Evolutionary conservation across 2,888 invertebrate genomes (phyloP).

Genomic region (Drosophila seclusa): DNA sequence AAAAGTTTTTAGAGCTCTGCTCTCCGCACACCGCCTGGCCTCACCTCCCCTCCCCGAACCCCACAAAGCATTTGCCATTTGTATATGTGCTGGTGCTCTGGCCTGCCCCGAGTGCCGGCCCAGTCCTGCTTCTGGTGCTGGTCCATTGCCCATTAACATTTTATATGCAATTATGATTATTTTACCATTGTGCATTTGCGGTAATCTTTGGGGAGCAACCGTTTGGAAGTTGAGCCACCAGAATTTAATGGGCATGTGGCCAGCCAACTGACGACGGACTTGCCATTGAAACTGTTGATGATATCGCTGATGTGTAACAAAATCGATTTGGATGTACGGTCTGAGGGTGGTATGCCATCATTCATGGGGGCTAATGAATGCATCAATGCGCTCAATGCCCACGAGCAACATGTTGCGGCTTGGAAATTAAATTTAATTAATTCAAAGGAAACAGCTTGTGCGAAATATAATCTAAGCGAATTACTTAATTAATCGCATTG

Average conservation of each 20-base stretch:
- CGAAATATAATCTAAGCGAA: slow-evolving; percentile 1
- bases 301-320: slow-evolving; percentile 33
- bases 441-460: slow-evolving; percentile 10
- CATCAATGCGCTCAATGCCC: slow-evolving; percentile 18
- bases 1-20: slow-evolving; percentile 69
- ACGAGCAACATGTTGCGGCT: slow-evolving; percentile 55
- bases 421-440: slow-evolving; percentile 45
- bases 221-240: slow-evolving; percentile 53
- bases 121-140: slow-evolving; percentile 26
- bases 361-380: slow-evolving; percentile 11
- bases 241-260: slow-evolving; percentile 66
- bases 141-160: slow-evolving; percentile 81
- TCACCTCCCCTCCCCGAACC: neutral
- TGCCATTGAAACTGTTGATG: slow-evolving; percentile 35
- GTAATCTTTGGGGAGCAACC: slow-evolving; percentile 79
- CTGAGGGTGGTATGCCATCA: neutral
- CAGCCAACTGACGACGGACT: slow-evolving; percentile 26
- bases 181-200: slow-evolving; percentile 81
- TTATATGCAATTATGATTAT: slow-evolving; percentile 81
- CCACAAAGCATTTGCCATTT: slow-evolving; percentile 25
- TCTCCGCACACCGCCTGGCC: slow-evolving; percentile 19
- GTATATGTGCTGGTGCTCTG: slow-evolving; percentile 1
- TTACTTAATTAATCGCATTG: neutral
- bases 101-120: neutral
- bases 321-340: slow-evolving; percentile 14